phyloP scores from a whole-genome alignment of 2,113 vertebrate species.

The Phaetusa simplex region DNA sequence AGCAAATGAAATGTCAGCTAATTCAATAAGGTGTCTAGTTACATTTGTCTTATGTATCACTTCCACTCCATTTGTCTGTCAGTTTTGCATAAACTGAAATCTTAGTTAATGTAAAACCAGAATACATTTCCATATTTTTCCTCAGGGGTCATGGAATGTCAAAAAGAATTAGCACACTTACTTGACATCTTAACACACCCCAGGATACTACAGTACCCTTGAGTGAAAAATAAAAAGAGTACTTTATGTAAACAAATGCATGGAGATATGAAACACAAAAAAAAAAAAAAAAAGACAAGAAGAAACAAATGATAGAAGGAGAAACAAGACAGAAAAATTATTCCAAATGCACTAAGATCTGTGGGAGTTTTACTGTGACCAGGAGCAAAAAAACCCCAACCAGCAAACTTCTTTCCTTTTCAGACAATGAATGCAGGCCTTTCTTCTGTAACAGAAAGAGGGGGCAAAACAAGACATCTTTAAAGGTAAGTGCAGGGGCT shows the following conservation, averaged over 20 bases:
- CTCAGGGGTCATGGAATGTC: conserved; percentile 19
- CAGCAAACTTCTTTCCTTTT: background rate
- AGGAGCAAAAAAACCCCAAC: background rate
- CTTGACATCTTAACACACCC: conserved; percentile 6
- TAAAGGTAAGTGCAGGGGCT: background rate
- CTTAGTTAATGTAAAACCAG: conserved; percentile 45
- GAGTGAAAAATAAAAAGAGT: background rate
- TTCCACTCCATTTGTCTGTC: conserved; percentile 46
- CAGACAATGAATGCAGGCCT: background rate
- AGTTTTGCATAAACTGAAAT: conserved; percentile 47
- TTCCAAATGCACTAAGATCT: background rate
- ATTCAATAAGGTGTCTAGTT: conserved; percentile 17
- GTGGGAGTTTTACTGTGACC: background rate
- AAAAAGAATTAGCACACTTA: conserved; percentile 37
- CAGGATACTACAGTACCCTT: background rate
- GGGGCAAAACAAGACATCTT: background rate
- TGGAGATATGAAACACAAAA: background rate
- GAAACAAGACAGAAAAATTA: background rate
- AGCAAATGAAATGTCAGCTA: conserved; percentile 31
- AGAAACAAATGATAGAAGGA: background rate
- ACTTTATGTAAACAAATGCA: background rate
- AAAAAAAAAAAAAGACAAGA: background rate
- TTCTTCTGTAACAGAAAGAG: background rate
- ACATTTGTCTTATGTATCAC: background rate
- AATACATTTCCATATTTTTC: conserved; percentile 20